Conservation (phyloP, 2,113 vertebrate species). For the Lipotes vexillifer region DNA sequence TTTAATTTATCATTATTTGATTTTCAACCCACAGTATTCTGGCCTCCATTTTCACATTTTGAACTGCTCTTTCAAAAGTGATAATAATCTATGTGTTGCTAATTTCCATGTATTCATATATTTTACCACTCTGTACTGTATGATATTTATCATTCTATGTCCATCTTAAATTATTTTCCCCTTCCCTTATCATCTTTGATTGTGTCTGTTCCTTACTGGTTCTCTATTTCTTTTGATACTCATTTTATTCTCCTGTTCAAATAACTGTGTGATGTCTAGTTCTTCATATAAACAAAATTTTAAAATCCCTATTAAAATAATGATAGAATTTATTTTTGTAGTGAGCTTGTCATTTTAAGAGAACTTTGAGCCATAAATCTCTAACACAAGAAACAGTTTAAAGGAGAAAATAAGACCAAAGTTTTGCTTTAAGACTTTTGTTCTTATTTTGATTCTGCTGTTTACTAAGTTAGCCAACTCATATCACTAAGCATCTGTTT, state of each 20-base stretch:
- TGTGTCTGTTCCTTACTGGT: not conserved
- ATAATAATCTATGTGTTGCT: not conserved
- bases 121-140: not conserved
- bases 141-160: not conserved
- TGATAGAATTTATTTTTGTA: not conserved
- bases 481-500: not conserved
- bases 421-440: not conserved
- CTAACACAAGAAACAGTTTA: not conserved
- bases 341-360: not conserved
- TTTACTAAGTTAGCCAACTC: not conserved
- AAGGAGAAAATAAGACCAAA: not conserved
- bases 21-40: not conserved
- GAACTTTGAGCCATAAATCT: not conserved
- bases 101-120: not conserved
- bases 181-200: not conserved
- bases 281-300: not conserved
- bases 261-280: not conserved
- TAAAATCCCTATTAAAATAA: not conserved
- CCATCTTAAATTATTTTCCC: not conserved
- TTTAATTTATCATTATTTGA: not conserved
- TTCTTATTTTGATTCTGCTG: not conserved
- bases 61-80: not conserved
- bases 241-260: not conserved
- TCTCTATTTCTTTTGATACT: not conserved
- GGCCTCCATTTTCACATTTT: not conserved